Conservation (phyloP, 2,113 vertebrate species). For the Brachyhypopomus occidentalis region DNA sequence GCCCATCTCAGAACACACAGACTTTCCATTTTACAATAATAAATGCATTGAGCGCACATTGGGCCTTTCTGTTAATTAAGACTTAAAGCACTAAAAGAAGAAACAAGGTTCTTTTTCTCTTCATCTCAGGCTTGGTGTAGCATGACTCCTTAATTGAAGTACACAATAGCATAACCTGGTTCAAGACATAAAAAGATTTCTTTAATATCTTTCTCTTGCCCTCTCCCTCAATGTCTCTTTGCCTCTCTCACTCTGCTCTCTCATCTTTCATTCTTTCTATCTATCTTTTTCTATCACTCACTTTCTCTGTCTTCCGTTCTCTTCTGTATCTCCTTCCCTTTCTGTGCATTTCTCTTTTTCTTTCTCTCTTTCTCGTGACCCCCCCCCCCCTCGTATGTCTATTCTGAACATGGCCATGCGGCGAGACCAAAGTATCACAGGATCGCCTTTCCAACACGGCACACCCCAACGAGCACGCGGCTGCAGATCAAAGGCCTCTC, state of each 20-base stretch:
- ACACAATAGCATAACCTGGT: slow-evolving; percentile 54
- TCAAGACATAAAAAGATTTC: slow-evolving; percentile 57
- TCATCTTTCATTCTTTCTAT: no score
- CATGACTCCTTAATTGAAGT: slow-evolving; percentile 42
- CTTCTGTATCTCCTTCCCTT: neutral
- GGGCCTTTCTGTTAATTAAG: slow-evolving; percentile 58
- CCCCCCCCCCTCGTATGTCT: slow-evolving; percentile 5
- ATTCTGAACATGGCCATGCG: slow-evolving; percentile 41
- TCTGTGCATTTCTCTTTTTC: neutral
- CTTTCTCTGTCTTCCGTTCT: neutral
- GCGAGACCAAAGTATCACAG: slow-evolving; percentile 63
- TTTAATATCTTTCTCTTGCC: slow-evolving; percentile 3
- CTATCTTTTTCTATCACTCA: neutral
- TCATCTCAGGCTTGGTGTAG: slow-evolving; percentile 42
- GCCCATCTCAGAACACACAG: neutral
- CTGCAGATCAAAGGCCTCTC: slow-evolving; percentile 70
- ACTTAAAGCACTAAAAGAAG: slow-evolving; percentile 50
- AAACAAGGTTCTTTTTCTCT: neutral
- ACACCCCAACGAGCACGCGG: slow-evolving; percentile 75
- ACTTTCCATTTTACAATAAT: slow-evolving; percentile 5
- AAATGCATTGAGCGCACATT: slow-evolving; percentile 24
- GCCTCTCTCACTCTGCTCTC: neutral
- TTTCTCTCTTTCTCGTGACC: neutral
- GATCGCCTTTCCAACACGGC: slow-evolving; percentile 75
- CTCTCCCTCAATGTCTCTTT: neutral